Evolutionary conservation across 2,888 invertebrate species (phyloP).

Genomic region (Nineta flava): DNA sequence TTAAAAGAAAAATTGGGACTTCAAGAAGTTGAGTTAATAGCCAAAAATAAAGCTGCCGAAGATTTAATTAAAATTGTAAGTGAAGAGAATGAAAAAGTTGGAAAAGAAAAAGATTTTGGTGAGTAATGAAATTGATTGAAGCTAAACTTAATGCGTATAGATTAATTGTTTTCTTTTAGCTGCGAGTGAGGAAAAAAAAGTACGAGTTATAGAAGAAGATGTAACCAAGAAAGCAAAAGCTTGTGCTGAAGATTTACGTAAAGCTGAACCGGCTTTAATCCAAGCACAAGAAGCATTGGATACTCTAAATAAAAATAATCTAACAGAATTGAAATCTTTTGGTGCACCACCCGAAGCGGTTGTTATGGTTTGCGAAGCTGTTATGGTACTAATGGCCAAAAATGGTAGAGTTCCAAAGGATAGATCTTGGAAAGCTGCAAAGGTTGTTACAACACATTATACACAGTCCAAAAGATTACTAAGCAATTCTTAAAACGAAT

Average conservation of each 20-base stretch:
- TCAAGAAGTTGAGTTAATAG: slow-evolving; percentile 51
- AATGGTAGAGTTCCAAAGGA: slow-evolving; percentile 83
- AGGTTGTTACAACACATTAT: slow-evolving; percentile 28
- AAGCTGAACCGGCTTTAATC: slow-evolving; percentile 78
- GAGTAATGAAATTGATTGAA: slow-evolving; percentile 15
- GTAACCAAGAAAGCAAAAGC: slow-evolving; percentile 70
- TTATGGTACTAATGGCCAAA: slow-evolving; percentile 67
- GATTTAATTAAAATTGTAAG: slow-evolving; percentile 73
- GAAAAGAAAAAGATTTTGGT: slow-evolving; percentile 68
- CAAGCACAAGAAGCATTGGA: slow-evolving; percentile 85
- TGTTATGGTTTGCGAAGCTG: slow-evolving; percentile 72
- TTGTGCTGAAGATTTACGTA: slow-evolving; percentile 77
- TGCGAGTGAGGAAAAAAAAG: slow-evolving; percentile 77
- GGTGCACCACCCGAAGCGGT: slow-evolving; percentile 83
- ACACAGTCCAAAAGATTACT: no score
- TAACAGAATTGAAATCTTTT: slow-evolving; percentile 89
- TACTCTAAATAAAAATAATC: slow-evolving; percentile 82
- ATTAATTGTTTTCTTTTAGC: slow-evolving; percentile 26
- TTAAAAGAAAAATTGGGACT: slow-evolving; percentile 58
- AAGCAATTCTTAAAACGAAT: no score
- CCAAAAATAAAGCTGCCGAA: slow-evolving; percentile 82
- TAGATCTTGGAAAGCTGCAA: slow-evolving; percentile 81
- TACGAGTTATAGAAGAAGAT: slow-evolving; percentile 75
- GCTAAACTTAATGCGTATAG: not conserved
- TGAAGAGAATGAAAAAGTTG: slow-evolving; percentile 81